Evolutionary conservation across 2,797 vertebrate species (phyloP), one percentile per base, ranked within the genome.

Genomic region (Lacerta agilis): DNA sequence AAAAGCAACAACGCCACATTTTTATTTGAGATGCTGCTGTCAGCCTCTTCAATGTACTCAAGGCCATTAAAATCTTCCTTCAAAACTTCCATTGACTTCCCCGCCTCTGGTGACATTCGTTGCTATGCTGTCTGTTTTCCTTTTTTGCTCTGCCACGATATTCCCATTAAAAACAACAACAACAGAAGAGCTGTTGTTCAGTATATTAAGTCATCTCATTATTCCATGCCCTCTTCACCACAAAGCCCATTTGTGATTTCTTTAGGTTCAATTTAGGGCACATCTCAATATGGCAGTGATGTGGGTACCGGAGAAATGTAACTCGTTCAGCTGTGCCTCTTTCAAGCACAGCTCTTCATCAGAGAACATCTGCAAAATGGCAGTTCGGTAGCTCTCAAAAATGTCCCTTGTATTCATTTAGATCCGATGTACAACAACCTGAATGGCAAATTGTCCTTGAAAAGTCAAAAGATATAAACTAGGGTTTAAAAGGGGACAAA

Each of bases 21-120:
- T 41, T 41, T 64, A 64, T 76, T 64, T 80, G 49, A 43, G 15
- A 36, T 86, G 67, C 49, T 29, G 9, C 45, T 71, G 45, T 29
- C 49, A 79, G 45, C 25, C 45, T 78, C 49, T 25, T 55, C 77
- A 58, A n/a, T 86, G 82, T 67, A 72, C n/a, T 41, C 58, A 86
- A 69, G 86, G 58, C 79, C 58, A 76, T 87, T 87, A 36, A 82
- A 82, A 25, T 33, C 79, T 82, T 17, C 49, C 49, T 86, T 86
- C 55, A 23, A 58, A 86, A 72, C 36, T 36, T 66, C 20, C 7
- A 78, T 89, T 75, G 71, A 33, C 64, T 73, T 80, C 36, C 23
- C 77, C 82, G 23, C 49, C 49, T 64, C 76, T 73, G 49, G 49
- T 66, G 45, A 85, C 87, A 84, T 61, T 61, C 49, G n/a, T 69